phyloP scores from a whole-genome alignment of 2,888 invertebrate species.

The Mythimna vitellina region DNA sequence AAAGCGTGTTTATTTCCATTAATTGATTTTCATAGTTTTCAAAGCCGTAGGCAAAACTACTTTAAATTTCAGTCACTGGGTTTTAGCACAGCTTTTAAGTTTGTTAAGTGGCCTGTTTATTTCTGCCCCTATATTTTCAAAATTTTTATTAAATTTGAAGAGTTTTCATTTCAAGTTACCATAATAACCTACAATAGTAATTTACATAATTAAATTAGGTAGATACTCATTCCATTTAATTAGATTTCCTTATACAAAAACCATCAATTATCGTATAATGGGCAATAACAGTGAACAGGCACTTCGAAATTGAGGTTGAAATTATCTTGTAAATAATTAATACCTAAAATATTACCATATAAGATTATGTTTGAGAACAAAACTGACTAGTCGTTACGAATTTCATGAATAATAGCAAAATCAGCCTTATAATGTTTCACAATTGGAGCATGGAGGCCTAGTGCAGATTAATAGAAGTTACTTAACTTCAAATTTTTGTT shows the following conservation, averaged over 20 bases:
- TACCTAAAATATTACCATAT: not conserved
- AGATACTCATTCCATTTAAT: slow-evolving; percentile 39
- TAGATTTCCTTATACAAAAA: slow-evolving; percentile 20
- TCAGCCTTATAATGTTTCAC: no score
- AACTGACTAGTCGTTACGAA: not conserved
- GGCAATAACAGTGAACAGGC: slow-evolving; percentile 32
- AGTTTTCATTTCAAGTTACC: slow-evolving; percentile 17
- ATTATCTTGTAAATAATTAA: slow-evolving; percentile 19
- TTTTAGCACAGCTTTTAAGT: slow-evolving; percentile 2
- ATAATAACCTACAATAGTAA: slow-evolving; percentile 10
- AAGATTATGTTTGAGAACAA: not conserved
- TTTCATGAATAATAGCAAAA: not conserved
- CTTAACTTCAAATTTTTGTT: no score
- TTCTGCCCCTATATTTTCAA: not conserved
- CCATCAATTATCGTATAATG: slow-evolving; percentile 36
- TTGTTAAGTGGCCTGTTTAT: slow-evolving; percentile 3
- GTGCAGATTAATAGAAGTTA: no score
- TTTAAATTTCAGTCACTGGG: not conserved
- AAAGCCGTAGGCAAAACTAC: not conserved
- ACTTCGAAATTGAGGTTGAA: slow-evolving; percentile 20
- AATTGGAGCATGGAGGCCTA: no score
- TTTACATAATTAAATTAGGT: slow-evolving; percentile 42
- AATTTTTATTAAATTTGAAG: slow-evolving; percentile 7
- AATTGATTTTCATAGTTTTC: slow-evolving; percentile 29
- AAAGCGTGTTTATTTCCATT: not conserved